Evolutionary conservation across 2,888 invertebrate genomes (phyloP), one percentile per base, ranked within the genome.

Genomic region (Agrochola circellaris): DNA sequence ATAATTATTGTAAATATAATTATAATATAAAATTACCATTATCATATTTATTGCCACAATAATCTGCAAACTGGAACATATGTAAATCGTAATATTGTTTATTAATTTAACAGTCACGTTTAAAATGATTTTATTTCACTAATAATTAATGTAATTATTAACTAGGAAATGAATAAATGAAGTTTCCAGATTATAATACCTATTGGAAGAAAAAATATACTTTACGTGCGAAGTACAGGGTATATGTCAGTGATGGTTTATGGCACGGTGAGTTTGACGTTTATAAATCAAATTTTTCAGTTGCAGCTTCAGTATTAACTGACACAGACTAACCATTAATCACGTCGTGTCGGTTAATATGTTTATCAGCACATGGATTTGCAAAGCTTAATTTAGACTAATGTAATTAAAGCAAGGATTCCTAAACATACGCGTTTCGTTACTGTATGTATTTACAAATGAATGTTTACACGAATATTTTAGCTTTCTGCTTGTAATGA

Each of bases 211-310:
- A 74, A 62, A 51, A 30, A 9, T 8, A 13, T 20, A 56, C 20
- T 26, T 17, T 77, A 48, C 34, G 23, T 45, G 4, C 5, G 15
- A 26, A 45, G 34, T 30, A 45, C 15, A n/a, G 17, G 11, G 23
- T 20, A 45, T 45, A 30, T 30, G 20, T 38, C 65, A 38, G 54
- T 62, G 30, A 60, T 64, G 9, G 26, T 81, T 75, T 58, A 65
- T 69, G 69, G 64, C 68, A 45, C 4, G 38, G 54, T 13, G 30
- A 61, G 48, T 70, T 61, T 60, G 77, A 76, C 54, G 60, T 54
- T 54, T 51, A 26, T 70, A 70, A 67, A 61, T 77, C n/a, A 48
- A n/a, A 34, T 66, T 61, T 61, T 82, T 82, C 65, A 76, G 34
- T 66, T 56, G 34, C 65, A 65, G 23, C 6, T 68, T 67, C 82